Evolutionary conservation across 37 sponge, comb jelly and placozoan genomes (phyloP), one percentile per base, ranked within the genome.

Genomic region (Cladorhizidae sp.): DNA sequence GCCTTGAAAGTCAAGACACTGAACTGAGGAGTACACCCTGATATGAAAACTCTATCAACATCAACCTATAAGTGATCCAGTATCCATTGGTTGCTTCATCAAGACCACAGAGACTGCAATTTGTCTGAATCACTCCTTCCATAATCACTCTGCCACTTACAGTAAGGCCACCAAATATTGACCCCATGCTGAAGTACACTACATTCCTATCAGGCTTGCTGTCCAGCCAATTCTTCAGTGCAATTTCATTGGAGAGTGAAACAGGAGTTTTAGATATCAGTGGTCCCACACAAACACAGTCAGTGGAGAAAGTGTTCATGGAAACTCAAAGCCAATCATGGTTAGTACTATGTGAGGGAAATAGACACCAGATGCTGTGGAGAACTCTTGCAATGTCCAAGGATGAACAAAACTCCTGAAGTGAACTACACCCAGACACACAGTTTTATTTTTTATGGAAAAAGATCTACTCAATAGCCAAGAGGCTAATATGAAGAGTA

Each of bases 151-250:
- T 29, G 21, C 49, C 72, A 40, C 6, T 71, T 40, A 37, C 22
- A 22, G 83, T n/a, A 18, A 14, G 23, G 1, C 51, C 51, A 31
- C 73, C 1, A 29, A 51, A 7, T 0, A 31, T 43, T 1, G 80
- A 63, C 1, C 90, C 90, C 90, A 90, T 90, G 31, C 90, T 85
- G 26, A 90, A 26, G 63, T 90, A 90, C 35, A 90, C 58, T 23
- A 90, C 90, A 70, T 54, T 38, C 14, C 71, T 61, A 12, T 45
- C 42, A 2, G 56, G n/a, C 5, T 51, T 64, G 42, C 50, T 57
- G 40, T 52, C 65, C 70, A 90, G 65, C 90, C 90, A 90, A 26
- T 50, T 45, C 36, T 38, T 33, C 36, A 90, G 64, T 1, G 75
- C 72, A 3, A 31, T 17, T 3, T 41, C 25, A 5, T 71, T 55